Evolutionary conservation across 2,888 invertebrate species (phyloP), one percentile per base, ranked within the genome.

Genomic region (Acrobasis consociella): DNA sequence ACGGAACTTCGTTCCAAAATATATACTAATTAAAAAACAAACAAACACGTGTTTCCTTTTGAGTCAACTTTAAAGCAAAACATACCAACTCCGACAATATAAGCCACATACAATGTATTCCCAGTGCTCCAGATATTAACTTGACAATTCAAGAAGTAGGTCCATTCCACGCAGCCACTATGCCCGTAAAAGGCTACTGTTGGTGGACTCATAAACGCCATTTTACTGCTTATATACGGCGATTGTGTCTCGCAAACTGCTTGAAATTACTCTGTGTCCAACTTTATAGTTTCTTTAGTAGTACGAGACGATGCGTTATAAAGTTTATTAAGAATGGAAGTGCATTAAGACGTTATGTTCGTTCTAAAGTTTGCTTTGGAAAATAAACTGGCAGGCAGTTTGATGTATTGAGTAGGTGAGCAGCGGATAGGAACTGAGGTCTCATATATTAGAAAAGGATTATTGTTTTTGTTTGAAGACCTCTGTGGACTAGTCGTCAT

Each of bases 141-240:
- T 62, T 60, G 39, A 64, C 67, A 50, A 53, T 62, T 60, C 58
- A 49, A 67, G 58, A 64, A 65, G 65, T 63, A 64, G 56, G 67
- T 65, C 62, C 68, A 63, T 63, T 67, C 65, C 60, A 49, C 56
- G 49, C 55, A 60, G 65, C 59, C 69, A 62, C 58, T 59, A 60
- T 46, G 61, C 63, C 58, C 66, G 71, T 81, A 77, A 80, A 81
- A 69, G 62, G 55, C 67, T 67, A 72, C 73, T 69, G 69, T 69
- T 75, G 69, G 71, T 69, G 72, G 67, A 65, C 72, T 70, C 76
- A 75, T 81, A 81, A 81, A 81, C 78, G 73, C 75, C 65, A 67
- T 68, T 83, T 82, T 81, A 83, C 71, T 76, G 75, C 67, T 58
- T 62, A 58, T 64, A 67, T 70, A 70, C 64, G 69, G 68, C 71